Percentiles rank a stretch among this genome's conserved stretches.
These are phyloP conservation scores for Drosophila biarmipes DNA, from an alignment of 1,140 invertebrate species.

Conservation along the genomic window DNA sequence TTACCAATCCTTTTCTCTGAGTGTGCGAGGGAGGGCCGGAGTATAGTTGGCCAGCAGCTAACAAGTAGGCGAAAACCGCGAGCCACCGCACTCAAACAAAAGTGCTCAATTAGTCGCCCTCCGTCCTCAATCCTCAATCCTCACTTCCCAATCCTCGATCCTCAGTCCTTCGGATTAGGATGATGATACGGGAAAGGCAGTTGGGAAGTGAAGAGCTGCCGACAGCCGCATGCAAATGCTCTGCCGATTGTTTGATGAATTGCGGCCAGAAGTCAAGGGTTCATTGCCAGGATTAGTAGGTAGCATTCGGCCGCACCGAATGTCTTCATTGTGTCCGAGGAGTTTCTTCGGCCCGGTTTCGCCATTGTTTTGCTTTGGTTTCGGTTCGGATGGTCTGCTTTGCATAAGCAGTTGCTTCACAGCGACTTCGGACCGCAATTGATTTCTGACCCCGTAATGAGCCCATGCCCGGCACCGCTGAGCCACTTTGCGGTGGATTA, in stretches of 20 bases:
- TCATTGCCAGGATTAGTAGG: constrained; percentile 63
- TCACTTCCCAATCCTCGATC: background rate
- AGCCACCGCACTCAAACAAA: constrained; percentile 65
- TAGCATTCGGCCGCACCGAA: constrained; percentile 33
- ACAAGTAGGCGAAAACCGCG: constrained; percentile 75
- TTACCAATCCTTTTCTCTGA: background rate
- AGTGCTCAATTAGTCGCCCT: constrained; percentile 75
- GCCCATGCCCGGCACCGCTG: constrained; percentile 36
- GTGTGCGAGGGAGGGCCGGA: constrained; percentile 31
- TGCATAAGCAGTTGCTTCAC: constrained; percentile 54
- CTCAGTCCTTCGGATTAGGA: constrained; percentile 26
- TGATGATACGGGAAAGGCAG: constrained; percentile 16
- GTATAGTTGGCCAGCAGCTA: constrained; percentile 44
- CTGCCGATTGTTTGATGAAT: constrained; percentile 69
- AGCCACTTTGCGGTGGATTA: constrained; percentile 50
- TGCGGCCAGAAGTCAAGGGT: constrained; percentile 60
- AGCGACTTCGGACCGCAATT: constrained; percentile 38
- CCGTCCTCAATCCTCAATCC: constrained; percentile 8
- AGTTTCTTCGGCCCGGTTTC: constrained; percentile 3
- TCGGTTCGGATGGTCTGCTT: constrained; percentile 22
- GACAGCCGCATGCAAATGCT: constrained; percentile 41
- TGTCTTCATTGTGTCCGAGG: constrained; percentile 50
- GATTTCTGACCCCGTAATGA: constrained; percentile 61
- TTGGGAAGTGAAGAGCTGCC: constrained; percentile 10
- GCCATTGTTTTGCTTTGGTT: constrained; percentile 16